Base-by-base conservation (phyloP, 1,140 invertebrate species). In the Dendroctonus ponderosae region DNA sequence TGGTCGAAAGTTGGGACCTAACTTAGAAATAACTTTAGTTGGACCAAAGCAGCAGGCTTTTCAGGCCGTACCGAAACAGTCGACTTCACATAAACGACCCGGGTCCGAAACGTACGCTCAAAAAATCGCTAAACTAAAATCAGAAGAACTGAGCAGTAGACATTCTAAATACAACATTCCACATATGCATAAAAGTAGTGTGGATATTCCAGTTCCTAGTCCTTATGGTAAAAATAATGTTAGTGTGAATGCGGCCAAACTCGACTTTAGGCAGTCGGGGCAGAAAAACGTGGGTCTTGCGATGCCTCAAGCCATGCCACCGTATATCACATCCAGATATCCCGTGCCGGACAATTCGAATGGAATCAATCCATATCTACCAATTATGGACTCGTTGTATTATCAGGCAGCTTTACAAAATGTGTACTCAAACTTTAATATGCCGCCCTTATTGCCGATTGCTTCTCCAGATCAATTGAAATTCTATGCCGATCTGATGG, bases 11-110 rank as follows among this genome's bases (percentile, higher is more conserved):
- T 79, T 85, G 5, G 83, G 81, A 0, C 82, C 83, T 0, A 85
- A 86, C 71, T 70, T 87, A 54, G 85, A 87, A 75, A 86, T 87
- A 43, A 87, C 85, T 0, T 69, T 86, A 68, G 84, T 87, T 2
- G 71, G 68, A 11, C 58, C 69, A 7, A 70, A 71, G 11, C 43
- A 37, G 51, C n/a, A 14, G 5, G 9, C 57, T 5, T n/a, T 7
- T n/a, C 38, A 54, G 4, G 38, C 12, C n/a, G 6, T 7, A 14
- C 50, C 44, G 48, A 26, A n/a, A 37, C 41, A 26, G 26, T 26
- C 26, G 39, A 14, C 63, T 37, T 6, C 67, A 8, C 68, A 71
- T 38, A 73, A 71, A 66, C 52, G 67, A 46, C 50, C 70, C 11
- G 60, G 53, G 48, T n/a, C 57, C 54, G 69, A 69, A 44, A 62